phyloP scores from a whole-genome alignment of 35 echinoderm and acorn worm genomes.

The Chiridota heheva region DNA sequence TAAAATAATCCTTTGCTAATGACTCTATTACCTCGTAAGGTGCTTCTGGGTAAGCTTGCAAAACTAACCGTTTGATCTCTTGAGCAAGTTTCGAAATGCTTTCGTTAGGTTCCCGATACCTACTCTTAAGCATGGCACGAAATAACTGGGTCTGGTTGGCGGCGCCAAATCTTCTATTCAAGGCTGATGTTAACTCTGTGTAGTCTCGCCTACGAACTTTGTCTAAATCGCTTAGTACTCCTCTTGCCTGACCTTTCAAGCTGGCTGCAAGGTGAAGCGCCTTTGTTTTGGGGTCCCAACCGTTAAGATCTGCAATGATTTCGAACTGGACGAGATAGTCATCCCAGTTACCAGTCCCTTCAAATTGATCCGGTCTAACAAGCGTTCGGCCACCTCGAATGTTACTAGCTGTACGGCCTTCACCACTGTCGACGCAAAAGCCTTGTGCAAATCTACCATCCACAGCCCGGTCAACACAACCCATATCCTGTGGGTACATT shows the following conservation, averaged over 20 bases:
- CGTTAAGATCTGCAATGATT: constrained; percentile 21
- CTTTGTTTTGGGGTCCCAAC: constrained; percentile 26
- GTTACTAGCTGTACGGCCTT: too few relatives aligned
- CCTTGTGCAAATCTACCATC: too few relatives aligned
- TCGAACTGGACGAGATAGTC: constrained; percentile 54
- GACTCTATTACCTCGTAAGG: constrained; percentile 23
- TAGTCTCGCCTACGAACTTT: neutral
- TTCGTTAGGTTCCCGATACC: constrained; percentile 20
- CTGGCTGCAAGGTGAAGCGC: constrained; percentile 34
- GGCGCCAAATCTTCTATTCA: constrained; percentile 31
- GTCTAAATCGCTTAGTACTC: constrained; percentile 35
- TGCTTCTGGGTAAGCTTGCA: constrained; percentile 44
- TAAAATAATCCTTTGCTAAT: constrained; percentile 55
- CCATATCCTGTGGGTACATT: too few relatives aligned
- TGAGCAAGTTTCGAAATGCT: constrained; percentile 31
- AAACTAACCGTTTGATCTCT: constrained; percentile 39
- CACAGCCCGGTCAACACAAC: too few relatives aligned
- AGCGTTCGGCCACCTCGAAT: too few relatives aligned
- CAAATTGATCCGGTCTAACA: neutral
- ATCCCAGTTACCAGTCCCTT: constrained; percentile 15
- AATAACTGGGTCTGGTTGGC: constrained; percentile 46
- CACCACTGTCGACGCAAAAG: too few relatives aligned
- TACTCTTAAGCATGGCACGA: constrained; percentile 40
- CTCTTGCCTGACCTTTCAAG: constrained; percentile 16
- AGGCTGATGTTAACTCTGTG: neutral